These are phyloP conservation scores for Grammomys surdaster DNA, from an alignment of 2,113 vertebrate genomes.

Conservation along the genomic window DNA sequence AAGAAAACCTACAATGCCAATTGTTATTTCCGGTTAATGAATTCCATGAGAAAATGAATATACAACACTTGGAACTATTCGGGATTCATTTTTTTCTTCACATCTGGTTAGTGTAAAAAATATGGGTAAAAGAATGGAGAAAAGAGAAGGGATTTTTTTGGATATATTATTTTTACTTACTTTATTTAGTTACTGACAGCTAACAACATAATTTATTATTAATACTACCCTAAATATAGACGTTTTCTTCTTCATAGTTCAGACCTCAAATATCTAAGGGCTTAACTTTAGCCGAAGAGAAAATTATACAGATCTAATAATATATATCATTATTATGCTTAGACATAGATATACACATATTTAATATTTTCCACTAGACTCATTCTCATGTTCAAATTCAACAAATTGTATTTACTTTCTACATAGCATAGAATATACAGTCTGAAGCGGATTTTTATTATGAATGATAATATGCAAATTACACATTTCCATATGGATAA, in stretches of 20 bases:
- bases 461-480: background rate
- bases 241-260: background rate
- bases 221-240: background rate
- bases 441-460: background rate
- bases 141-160: background rate
- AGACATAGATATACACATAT: background rate
- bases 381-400: slow-evolving; percentile 22
- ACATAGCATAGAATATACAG: background rate
- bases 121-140: background rate
- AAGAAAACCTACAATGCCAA: slow-evolving; percentile 17
- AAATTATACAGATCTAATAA: background rate
- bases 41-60: slow-evolving; percentile 9
- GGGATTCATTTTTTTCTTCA: slow-evolving; percentile 6
- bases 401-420: background rate
- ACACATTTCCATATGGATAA: too few species aligned
- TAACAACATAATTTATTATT: background rate
- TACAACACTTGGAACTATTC: background rate
- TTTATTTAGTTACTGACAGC: background rate
- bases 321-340: background rate
- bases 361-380: background rate
- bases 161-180: slow-evolving; percentile 24
- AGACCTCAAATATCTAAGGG: background rate
- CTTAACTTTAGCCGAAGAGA: slow-evolving; percentile 49
- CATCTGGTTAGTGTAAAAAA: slow-evolving; percentile 32
- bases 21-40: slow-evolving; percentile 31